Percentiles rank a stretch among this genome's conserved stretches.
phyloP scores from a whole-genome alignment of 2,113 vertebrate genomes.

The Bujurquina vittata region DNA sequence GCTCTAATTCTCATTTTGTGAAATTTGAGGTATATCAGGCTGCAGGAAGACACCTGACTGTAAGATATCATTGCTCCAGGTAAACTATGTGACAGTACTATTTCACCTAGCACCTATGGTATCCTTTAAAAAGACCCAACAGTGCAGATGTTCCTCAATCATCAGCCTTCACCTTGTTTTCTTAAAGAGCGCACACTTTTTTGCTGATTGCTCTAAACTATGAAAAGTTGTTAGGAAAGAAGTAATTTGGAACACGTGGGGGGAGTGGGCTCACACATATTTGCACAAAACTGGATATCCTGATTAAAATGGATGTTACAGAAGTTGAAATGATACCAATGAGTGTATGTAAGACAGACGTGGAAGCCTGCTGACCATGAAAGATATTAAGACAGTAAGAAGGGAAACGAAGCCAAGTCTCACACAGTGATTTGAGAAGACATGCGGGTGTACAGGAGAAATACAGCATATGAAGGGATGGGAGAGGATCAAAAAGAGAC shows the following conservation, averaged over 20 bases:
- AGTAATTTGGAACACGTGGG: slow-evolving; percentile 35
- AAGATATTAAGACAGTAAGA: background rate
- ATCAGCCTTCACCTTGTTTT: slow-evolving; percentile 19
- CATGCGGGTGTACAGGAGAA: background rate
- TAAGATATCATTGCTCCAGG: background rate
- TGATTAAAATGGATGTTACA: slow-evolving; percentile 17
- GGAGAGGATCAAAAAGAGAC: slow-evolving; percentile 34
- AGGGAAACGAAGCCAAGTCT: background rate
- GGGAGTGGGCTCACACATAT: background rate
- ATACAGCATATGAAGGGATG: background rate
- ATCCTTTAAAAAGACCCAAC: background rate
- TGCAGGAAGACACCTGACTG: background rate
- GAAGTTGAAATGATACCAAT: background rate
- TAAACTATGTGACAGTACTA: background rate
- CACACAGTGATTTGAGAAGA: background rate
- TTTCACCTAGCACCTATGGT: background rate
- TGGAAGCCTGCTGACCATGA: slow-evolving; percentile 7
- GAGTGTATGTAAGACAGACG: background rate
- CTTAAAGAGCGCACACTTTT: background rate
- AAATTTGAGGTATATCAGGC: slow-evolving; percentile 56
- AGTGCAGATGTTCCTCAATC: background rate
- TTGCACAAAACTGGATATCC: slow-evolving; percentile 15
- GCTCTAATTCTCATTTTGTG: slow-evolving; percentile 40
- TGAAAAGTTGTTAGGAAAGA: slow-evolving; percentile 12
- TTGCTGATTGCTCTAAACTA: slow-evolving; percentile 26